Evolutionary conservation across 35 echinoderm and acorn worm species (phyloP), one percentile per base, ranked within the genome.

Genomic region (Acanthaster planci): DNA sequence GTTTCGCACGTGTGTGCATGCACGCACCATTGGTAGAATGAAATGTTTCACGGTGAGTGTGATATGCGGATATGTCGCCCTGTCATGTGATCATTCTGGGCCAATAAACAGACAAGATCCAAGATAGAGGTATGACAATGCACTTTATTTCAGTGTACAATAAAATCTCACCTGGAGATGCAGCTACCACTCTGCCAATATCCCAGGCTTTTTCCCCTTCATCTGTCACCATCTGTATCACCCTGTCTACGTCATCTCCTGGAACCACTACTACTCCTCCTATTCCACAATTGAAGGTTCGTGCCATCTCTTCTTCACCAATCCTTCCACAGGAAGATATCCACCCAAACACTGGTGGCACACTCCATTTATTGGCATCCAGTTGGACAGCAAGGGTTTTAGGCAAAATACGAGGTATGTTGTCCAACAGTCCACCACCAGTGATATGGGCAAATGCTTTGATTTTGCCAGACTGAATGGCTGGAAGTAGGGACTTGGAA

Each of bases 381-480:
- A 99, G 78, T 51, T 90, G 83, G 79, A 94, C 96, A 76, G 68
- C 89, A 50, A 91, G 38, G 86, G 79, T 29, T 29, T 82, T 34
- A 16, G 96, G 96, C 23, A 99, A 60, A 78, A 94, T 86, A 51
- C 96, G 76, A 44, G 96, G 96, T 72, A 99, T 94, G 81, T 99
- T 99, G 77, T 99, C 96, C 17, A 89, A 6, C 1, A 99, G 89
- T 3, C 96, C 92, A n/a, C 96, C 96, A 8, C 96, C 96, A 17
- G 96, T 99, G 81, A 99, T 99, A 89, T 99, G 96, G 9, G 96
- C 92, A 79, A 91, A 99, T 18, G 96, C 96, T 90, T 99, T 99
- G 51, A 94, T 89, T 23, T 87, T 88, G 18, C 85, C 86, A 32
- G 80, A 77, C 26, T 87, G 44, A 40, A 99, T 83, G 38, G 84